Base-by-base conservation (phyloP, 2,888 invertebrate species). In the Unio delphinus region DNA sequence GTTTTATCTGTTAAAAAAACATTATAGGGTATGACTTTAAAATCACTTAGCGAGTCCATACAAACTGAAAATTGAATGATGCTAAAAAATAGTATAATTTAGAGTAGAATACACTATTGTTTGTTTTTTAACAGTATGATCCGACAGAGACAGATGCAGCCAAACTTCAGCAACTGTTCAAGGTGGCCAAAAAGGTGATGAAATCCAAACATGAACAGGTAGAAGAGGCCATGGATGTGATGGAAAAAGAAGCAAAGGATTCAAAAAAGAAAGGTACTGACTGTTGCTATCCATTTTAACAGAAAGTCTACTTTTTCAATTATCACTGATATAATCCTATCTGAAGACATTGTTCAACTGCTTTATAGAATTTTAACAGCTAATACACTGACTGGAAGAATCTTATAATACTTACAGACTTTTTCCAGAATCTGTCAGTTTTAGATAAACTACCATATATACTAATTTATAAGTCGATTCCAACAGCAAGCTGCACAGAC, bases 101-200 rank as follows among this genome's bases (percentile, higher is more conserved):
- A 4, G 15, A 45, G 45, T 15, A 45, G 45, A 45, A 45, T 45
- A 45, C 23, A 66, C 18, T 58, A 26, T 54, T 20, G 18, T 54
- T 7, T 60, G 28, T 67, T 58, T 26, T 67, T n/a, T 68, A 69
- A 1, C 70, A 85, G 86, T 83, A 72, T 69, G 79, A 84, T 54
- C 80, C 79, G 8, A 83, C 75, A 7, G 88, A 87, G 63, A 72
- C 72, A 63, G 88, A 89, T 72, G 69, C 73, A 6, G 82, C 63
- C 8, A 82, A 84, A 63, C 77, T 90, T 18, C 79, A 82, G 68
- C 84, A 89, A 72, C 74, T 89, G 61, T 90, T 89, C 75, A 75
- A 77, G 45, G 83, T 89, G 7, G 80, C 86, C 4, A 84, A 84
- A 70, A 73, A 80, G 7, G 77, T 90, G 6, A 88, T 90, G 87